These are phyloP conservation scores for Scolanthus callimorphus DNA, from an alignment of 92 coral and sea anemone species.

Conservation along the genomic window DNA sequence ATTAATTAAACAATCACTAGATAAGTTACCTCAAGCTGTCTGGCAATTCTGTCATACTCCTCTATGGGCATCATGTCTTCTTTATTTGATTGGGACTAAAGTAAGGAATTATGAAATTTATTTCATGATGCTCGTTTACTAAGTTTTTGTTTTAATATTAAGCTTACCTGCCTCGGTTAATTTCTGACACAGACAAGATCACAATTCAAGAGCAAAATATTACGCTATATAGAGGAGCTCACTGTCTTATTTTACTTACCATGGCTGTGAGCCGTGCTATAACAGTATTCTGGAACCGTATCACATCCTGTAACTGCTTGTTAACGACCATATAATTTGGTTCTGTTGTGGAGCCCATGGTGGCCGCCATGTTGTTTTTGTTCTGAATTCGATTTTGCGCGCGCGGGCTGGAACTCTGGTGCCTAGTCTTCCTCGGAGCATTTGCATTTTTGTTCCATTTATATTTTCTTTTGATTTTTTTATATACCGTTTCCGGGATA, in stretches of 20 bases:
- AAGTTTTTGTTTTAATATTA: too few relatives aligned
- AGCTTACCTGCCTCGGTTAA: too few relatives aligned
- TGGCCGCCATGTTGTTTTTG: constrained; percentile 63
- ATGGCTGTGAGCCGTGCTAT: constrained; percentile 67
- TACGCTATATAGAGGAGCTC: too few relatives aligned
- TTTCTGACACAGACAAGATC: background rate
- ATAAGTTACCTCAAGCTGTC: constrained; percentile 79
- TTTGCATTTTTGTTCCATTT: too few relatives aligned
- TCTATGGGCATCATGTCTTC: constrained; percentile 58
- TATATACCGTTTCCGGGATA: too few relatives aligned
- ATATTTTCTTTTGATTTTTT: too few relatives aligned
- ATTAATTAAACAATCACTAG: too few relatives aligned
- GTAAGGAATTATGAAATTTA: background rate
- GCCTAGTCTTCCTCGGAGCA: too few relatives aligned
- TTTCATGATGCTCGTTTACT: too few relatives aligned
- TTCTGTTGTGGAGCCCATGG: constrained; percentile 27
- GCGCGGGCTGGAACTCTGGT: too few relatives aligned
- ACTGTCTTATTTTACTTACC: constrained; percentile 40
- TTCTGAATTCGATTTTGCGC: background rate
- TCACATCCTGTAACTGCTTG: constrained; percentile 88
- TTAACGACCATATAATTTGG: constrained; percentile 81
- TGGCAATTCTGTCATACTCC: constrained; percentile 63
- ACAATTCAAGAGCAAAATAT: too few relatives aligned
- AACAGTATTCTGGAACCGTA: constrained; percentile 75
- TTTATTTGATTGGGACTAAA: constrained; percentile 36